Evolutionary conservation across 2,113 vertebrate species (phyloP).

Genomic region (Eupsittula cactorum): DNA sequence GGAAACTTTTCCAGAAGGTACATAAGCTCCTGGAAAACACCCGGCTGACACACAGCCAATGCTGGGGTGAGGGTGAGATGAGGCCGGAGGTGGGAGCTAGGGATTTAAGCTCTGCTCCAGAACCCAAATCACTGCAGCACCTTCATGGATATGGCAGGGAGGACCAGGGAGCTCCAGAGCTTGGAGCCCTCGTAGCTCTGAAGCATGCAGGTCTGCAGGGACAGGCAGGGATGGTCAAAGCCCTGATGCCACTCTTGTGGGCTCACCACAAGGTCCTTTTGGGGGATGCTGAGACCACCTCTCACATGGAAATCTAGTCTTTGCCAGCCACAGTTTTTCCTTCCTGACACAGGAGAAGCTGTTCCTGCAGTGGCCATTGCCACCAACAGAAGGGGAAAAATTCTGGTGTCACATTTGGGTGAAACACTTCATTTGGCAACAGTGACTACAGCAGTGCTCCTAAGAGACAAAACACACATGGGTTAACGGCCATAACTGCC

Average conservation of each 20-base stretch:
- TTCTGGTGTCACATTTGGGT: background rate
- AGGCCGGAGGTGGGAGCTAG: background rate
- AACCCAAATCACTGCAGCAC: background rate
- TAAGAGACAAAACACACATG: background rate
- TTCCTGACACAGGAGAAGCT: background rate
- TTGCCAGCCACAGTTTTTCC: background rate
- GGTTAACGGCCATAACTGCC: fast-evolving
- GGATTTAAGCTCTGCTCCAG: background rate
- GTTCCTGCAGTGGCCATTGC: fast-evolving
- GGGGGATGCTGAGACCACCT: background rate
- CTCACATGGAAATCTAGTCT: fast-evolving
- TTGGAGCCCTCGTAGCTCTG: fast-evolving
- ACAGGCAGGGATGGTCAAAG: background rate
- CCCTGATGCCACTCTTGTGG: background rate
- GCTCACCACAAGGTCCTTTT: background rate
- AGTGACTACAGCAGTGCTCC: fast-evolving
- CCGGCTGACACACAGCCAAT: background rate
- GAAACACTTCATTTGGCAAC: background rate
- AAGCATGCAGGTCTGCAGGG: fast-evolving
- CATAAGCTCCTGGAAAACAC: background rate
- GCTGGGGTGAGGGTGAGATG: background rate
- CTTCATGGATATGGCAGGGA: background rate
- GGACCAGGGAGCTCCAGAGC: background rate
- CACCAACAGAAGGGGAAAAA: background rate
- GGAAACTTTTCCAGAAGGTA: background rate